These are phyloP conservation scores for Cantharis flavilabris DNA, from an alignment of 2,888 invertebrate genomes.

Conservation along the genomic window DNA sequence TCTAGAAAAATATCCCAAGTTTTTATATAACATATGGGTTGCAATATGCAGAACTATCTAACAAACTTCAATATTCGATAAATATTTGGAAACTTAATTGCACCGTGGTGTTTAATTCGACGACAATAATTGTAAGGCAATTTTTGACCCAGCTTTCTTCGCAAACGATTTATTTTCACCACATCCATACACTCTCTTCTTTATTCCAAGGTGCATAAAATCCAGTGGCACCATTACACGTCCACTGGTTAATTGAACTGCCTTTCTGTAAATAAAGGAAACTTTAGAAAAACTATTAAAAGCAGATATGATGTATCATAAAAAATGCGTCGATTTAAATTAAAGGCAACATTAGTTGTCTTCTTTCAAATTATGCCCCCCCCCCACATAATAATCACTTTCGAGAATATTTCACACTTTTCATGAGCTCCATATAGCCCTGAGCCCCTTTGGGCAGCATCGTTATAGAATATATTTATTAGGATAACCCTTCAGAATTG, in stretches of 20 bases:
- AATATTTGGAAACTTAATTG: neutral
- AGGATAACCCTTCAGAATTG: too few relatives aligned
- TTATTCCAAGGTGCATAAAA: constrained; percentile 63
- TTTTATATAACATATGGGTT: neutral
- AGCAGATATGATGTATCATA: too few relatives aligned
- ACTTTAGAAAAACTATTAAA: neutral
- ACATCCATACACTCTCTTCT: constrained; percentile 68
- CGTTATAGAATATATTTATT: too few relatives aligned
- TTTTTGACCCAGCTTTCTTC: constrained; percentile 78
- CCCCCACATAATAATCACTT: too few relatives aligned
- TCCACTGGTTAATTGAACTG: constrained; percentile 40
- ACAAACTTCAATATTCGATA: neutral
- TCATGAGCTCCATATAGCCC: too few relatives aligned
- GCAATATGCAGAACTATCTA: neutral
- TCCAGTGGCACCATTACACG: constrained; percentile 66
- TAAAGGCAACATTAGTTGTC: too few relatives aligned
- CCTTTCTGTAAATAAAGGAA: constrained; percentile 35
- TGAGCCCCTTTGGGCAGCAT: too few relatives aligned
- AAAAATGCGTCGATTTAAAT: too few relatives aligned
- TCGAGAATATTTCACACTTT: too few relatives aligned
- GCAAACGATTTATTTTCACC: constrained; percentile 73
- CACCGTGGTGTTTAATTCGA: neutral
- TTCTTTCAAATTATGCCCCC: too few relatives aligned
- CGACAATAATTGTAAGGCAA: constrained; percentile 65
- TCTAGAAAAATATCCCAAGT: neutral